Evolutionary conservation across 2,113 vertebrate genomes (phyloP).

Genomic region (Caracal caracal): DNA sequence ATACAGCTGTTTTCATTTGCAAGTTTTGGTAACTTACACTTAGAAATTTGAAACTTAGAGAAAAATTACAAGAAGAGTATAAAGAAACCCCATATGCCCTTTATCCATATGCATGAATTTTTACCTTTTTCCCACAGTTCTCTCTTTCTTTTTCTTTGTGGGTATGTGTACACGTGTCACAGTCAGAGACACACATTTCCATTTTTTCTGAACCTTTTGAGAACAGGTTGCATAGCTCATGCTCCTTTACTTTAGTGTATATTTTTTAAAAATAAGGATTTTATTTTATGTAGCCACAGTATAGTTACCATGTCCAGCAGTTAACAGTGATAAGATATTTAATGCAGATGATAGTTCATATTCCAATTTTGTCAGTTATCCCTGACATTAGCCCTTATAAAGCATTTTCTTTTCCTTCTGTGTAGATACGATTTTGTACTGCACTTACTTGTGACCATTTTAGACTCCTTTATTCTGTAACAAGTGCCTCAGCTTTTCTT

Average conservation of each 20-base stretch:
- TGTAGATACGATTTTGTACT: neutral
- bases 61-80: neutral
- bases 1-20: neutral
- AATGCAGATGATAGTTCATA: neutral
- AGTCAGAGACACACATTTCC: neutral
- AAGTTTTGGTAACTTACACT: neutral
- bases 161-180: neutral
- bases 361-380: neutral
- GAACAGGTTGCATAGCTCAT: neutral
- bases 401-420: neutral
- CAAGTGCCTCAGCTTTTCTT: neutral
- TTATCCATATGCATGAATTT: neutral
- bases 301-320: neutral
- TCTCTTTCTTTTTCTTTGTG: neutral
- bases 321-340: neutral
- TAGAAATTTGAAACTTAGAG: neutral
- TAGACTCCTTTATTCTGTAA: neutral
- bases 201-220: neutral
- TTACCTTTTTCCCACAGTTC: neutral
- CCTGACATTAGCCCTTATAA: neutral
- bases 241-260: neutral
- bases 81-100: neutral
- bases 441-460: neutral
- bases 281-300: neutral
- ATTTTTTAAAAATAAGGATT: neutral